Base-by-base conservation (phyloP, 37 sponge, comb jelly and placozoan genomes). In the Petrosia ficiformis region DNA sequence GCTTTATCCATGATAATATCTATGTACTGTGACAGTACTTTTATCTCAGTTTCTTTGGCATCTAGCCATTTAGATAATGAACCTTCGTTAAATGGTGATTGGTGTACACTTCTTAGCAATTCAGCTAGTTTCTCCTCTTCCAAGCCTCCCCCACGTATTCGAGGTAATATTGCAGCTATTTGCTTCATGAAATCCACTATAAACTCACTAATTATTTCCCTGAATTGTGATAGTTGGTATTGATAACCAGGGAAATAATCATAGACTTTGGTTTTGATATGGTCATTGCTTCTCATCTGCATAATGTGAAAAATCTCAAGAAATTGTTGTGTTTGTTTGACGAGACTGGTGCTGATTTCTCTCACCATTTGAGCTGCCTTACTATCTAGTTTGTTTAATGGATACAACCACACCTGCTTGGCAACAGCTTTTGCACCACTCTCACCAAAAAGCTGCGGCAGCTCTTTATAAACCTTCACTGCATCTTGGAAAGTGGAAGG, bases 401-500 rank as follows among this genome's bases (percentile, higher is more conserved):
- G 82, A 32, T n/a, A 44, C 30, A 82, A 42, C 41, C 57, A 73
- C 1, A 65, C 75, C 57, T 67, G 39, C 39, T 77, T 77, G 28
- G 78, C 35, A 43, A 82, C 69, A 8, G 42, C 6, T 0, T 24
- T 29, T 30, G 32, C 39, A 19, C 19, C 78, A 5, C n/a, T 61
- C 6, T 22, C 36, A 19, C 5, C 19, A 6, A 69, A 8, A 0
- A 56, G 24, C 34, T 52, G 1, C 1, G 80, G 80, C 24, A 79
- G 44, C 71, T 79, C 71, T 32, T 43, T 43, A 41, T 44, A 82
- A 10, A 73, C 39, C 24, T 73, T 57, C 3, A 65, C 29, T 3
- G 82, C 74, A 41, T 82, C 82, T 28, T 64, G 36, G 37, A 71
- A 82, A 3, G 68, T 66, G 26, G 74, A 22, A 6, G 82, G 82